Evolutionary conservation across 1,140 invertebrate species (phyloP).

Genomic region (Parapsyche elsis): DNA sequence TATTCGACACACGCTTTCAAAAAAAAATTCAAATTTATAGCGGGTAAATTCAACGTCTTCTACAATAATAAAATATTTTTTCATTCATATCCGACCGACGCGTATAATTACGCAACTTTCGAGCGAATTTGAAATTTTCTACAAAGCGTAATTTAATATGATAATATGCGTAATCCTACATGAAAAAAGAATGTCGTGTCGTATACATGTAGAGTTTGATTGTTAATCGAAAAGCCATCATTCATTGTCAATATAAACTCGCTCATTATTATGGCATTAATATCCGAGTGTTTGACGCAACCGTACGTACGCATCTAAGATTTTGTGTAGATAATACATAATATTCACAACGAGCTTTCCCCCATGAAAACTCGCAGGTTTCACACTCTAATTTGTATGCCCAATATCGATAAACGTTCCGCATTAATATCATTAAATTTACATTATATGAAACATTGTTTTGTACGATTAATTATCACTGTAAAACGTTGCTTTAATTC

Average conservation of each 20-base stretch:
- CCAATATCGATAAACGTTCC: too few relatives aligned
- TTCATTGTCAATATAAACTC: constrained; percentile 25
- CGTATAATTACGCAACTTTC: neutral
- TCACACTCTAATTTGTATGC: neutral
- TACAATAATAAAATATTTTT: too few relatives aligned
- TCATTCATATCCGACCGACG: neutral
- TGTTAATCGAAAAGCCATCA: constrained; percentile 30
- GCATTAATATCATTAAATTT: too few relatives aligned
- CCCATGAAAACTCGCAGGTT: neutral
- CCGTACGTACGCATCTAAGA: neutral
- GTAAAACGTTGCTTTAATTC: too few relatives aligned
- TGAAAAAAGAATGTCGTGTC: neutral
- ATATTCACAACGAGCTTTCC: neutral
- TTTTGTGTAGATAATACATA: neutral
- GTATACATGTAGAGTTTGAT: neutral
- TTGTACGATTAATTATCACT: too few relatives aligned
- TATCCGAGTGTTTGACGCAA: constrained; percentile 28
- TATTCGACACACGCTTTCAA: constrained; percentile 17
- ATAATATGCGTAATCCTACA: neutral
- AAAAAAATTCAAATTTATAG: constrained; percentile 24
- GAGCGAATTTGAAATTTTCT: too few relatives aligned
- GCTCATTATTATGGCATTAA: constrained; percentile 32
- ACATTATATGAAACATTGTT: too few relatives aligned
- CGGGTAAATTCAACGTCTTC: constrained; percentile 1
- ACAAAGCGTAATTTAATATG: too few relatives aligned